Evolutionary conservation across 1,140 invertebrate species (phyloP).

Genomic region (Plodia interpunctella): DNA sequence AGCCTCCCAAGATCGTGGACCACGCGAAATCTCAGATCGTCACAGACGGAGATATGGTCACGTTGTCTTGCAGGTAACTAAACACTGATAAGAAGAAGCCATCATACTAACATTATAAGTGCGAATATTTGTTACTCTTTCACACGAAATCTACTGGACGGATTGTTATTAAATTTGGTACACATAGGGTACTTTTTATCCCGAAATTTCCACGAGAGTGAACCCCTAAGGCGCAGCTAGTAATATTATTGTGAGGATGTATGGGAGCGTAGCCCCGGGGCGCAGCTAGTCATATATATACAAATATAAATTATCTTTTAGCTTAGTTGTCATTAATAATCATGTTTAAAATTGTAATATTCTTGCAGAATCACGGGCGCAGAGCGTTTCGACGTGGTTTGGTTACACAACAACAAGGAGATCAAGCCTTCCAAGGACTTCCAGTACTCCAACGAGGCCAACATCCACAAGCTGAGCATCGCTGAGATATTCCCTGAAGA

Average conservation of each 20-base stretch:
- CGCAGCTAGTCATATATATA: too few relatives aligned
- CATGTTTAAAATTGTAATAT: background rate
- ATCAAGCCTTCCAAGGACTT: constrained; percentile 98
- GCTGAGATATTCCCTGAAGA: constrained; percentile 97
- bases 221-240: too few relatives aligned
- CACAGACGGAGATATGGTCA: constrained; percentile 91
- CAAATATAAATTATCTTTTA: background rate
- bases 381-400: constrained; percentile 93
- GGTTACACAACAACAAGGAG: constrained; percentile 97
- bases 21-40: constrained; percentile 88
- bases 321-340: background rate
- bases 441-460: constrained; percentile 92
- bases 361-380: constrained; percentile 86
- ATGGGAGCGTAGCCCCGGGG: too few relatives aligned
- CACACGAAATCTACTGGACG: too few relatives aligned
- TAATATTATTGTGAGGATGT: too few relatives aligned
- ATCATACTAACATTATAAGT: too few relatives aligned
- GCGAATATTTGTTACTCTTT: too few relatives aligned
- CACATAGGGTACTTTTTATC: too few relatives aligned
- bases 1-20: constrained; percentile 89
- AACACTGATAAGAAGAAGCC: too few relatives aligned
- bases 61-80: constrained; percentile 82
- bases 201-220: too few relatives aligned
- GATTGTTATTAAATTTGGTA: too few relatives aligned
- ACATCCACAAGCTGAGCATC: constrained; percentile 93